Percentiles rank a stretch among this genome's conserved stretches.
phyloP scores from a whole-genome alignment of 2,113 vertebrate species.

The Gadus macrocephalus region DNA sequence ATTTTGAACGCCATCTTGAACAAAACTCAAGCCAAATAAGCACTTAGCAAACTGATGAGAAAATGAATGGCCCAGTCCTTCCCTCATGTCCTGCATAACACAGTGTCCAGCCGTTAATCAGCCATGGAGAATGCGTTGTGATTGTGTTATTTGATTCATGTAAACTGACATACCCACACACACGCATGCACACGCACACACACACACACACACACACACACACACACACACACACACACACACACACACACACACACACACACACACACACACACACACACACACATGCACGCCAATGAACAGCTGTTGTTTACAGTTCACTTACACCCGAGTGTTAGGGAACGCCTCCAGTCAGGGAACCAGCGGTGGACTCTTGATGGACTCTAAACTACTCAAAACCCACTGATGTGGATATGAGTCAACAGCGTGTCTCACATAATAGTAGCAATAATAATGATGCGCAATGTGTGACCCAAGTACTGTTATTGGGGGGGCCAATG shows the following conservation, averaged over 20 bases:
- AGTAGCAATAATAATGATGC: neutral
- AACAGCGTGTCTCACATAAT: neutral
- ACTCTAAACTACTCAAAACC: neutral
- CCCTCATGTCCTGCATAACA: conserved; percentile 29
- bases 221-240: neutral
- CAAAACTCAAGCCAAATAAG: conserved; percentile 34
- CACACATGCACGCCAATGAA: conserved; percentile 11
- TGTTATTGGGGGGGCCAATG: neutral
- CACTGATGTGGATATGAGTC: neutral
- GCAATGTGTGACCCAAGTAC: too few relatives aligned
- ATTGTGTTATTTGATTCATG: conserved; percentile 43
- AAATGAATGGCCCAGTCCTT: conserved; percentile 24
- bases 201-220: too few relatives aligned
- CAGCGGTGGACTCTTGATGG: too few relatives aligned
- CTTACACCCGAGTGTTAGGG: conserved; percentile 45
- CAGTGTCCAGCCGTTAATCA: conserved; percentile 37
- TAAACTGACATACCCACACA: neutral
- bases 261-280: neutral
- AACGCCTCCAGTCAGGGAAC: conserved; percentile 16
- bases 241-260: neutral
- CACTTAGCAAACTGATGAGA: conserved; percentile 46
- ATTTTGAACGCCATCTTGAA: conserved; percentile 29
- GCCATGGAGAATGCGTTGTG: conserved; percentile 53
- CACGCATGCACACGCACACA: too few relatives aligned
- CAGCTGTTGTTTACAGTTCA: conserved; percentile 58